Evolutionary conservation across 2,797 vertebrate genomes (phyloP).

Genomic region (Rousettus madagascariensis): DNA sequence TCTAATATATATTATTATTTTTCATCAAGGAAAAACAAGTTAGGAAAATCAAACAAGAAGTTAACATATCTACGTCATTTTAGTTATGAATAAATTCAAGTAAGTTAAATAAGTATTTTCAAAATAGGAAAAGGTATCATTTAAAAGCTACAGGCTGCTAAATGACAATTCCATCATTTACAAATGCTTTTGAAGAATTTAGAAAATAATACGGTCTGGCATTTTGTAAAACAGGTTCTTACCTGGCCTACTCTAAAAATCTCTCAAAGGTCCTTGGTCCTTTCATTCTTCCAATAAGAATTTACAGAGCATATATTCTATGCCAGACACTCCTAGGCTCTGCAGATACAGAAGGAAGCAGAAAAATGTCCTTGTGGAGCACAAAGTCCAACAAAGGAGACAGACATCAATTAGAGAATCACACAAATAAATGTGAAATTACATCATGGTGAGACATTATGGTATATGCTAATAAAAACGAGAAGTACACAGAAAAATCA

Average conservation of each 20-base stretch:
- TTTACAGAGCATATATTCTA: neutral
- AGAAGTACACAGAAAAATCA: neutral
- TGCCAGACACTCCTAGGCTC: neutral
- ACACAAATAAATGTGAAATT: neutral
- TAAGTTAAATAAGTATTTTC: constrained; percentile 18
- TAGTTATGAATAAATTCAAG: constrained; percentile 13
- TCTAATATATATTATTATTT: neutral
- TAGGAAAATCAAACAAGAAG: neutral
- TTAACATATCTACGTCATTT: neutral
- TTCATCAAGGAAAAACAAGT: neutral
- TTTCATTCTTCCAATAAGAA: neutral
- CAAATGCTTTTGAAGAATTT: neutral
- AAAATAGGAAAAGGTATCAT: neutral
- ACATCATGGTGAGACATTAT: neutral
- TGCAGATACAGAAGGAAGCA: neutral
- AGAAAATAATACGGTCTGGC: neutral
- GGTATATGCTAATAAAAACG: neutral
- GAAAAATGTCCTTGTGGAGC: neutral
- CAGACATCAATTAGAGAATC: neutral
- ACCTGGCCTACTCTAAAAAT: neutral
- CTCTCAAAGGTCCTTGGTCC: neutral
- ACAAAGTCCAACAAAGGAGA: neutral
- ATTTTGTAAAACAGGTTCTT: neutral
- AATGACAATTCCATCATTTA: constrained; percentile 8
- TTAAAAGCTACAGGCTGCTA: neutral